phyloP scores from a whole-genome alignment of 2,888 invertebrate genomes.

The Lasius fuliginosus region DNA sequence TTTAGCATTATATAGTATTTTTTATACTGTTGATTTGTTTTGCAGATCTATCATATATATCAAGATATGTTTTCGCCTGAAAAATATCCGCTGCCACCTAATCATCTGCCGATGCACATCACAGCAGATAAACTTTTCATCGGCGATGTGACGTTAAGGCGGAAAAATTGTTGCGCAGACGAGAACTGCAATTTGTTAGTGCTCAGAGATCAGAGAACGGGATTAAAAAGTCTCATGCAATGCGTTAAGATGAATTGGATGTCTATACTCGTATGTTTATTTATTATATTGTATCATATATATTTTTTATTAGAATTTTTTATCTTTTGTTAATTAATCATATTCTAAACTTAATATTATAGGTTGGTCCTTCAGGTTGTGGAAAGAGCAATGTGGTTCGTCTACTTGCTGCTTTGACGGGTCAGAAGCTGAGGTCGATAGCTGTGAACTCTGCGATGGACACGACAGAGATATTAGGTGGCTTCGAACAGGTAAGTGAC shows the following conservation, averaged over 20 bases:
- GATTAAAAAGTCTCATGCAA: constrained; percentile 93
- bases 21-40: constrained; percentile 50
- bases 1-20: constrained; percentile 24
- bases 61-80: constrained; percentile 85
- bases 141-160: constrained; percentile 89
- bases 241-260: constrained; percentile 98
- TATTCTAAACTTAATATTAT: constrained; percentile 38
- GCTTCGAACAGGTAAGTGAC: constrained; percentile 96
- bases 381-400: constrained; percentile 94
- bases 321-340: neutral
- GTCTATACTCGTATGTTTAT: constrained; percentile 91
- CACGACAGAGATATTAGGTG: constrained; percentile 97
- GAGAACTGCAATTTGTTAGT: constrained; percentile 86
- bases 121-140: constrained; percentile 88
- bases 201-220: constrained; percentile 88
- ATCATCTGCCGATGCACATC: constrained; percentile 88
- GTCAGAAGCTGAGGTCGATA: constrained; percentile 91
- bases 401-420: constrained; percentile 92
- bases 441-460: constrained; percentile 97
- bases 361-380: constrained; percentile 92
- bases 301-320: constrained; percentile 4
- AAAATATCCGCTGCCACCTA: constrained; percentile 86
- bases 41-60: constrained; percentile 85
- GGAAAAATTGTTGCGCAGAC: constrained; percentile 81
- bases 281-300: neutral